Evolutionary conservation across 2,797 vertebrate species (phyloP).

Genomic region (Crocodylus rhombifer): DNA sequence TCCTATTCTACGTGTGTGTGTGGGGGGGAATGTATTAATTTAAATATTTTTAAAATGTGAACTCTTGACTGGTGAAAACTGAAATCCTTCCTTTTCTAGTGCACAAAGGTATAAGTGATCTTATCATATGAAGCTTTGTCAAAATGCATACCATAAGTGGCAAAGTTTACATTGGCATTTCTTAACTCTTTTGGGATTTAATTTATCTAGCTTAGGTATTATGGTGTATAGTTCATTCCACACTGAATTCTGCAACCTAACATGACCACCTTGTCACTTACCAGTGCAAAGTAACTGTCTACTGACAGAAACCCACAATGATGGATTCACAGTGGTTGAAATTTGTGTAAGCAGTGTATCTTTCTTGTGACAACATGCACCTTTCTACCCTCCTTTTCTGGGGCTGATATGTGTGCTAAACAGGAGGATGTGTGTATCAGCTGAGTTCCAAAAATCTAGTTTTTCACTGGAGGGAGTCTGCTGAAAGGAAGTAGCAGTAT

Average conservation of each 20-base stretch:
- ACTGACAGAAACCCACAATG: background rate
- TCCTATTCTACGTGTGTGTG: no score
- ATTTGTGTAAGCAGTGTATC: no score
- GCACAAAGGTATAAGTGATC: background rate
- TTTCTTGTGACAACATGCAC: no score
- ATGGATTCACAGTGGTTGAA: background rate
- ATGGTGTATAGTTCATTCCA: background rate
- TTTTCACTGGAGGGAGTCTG: background rate
- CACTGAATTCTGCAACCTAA: background rate
- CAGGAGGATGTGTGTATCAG: background rate
- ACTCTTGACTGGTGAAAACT: no score
- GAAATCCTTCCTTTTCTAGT: no score
- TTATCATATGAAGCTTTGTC: background rate
- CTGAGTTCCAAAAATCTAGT: background rate
- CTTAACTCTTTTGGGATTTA: background rate
- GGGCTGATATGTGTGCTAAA: accelerated
- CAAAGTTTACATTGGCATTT: background rate
- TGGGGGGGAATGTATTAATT: no score
- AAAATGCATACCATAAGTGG: background rate
- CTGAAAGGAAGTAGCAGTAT: background rate
- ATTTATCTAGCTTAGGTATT: background rate
- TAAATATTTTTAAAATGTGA: no score
- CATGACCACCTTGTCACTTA: background rate
- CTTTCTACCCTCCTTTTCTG: background rate
- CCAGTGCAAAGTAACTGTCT: background rate